Evolutionary conservation across 2,113 vertebrate species (phyloP).

Genomic region (Machaerirhynchus nigripectus): DNA sequence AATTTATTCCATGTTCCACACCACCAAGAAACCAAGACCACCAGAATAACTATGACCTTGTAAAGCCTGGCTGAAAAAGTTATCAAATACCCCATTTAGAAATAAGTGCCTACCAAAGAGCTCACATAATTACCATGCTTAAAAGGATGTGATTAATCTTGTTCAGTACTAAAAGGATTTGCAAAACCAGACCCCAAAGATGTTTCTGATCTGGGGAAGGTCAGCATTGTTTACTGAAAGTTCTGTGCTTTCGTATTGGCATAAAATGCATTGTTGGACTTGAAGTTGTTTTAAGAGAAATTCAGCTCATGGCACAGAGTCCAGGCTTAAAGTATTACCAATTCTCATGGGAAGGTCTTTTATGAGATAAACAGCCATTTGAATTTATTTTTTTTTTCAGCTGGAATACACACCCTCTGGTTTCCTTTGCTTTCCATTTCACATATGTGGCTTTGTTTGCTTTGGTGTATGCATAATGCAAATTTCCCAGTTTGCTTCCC

Average conservation of each 20-base stretch:
- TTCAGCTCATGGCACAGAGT: not conserved
- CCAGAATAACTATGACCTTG: not conserved
- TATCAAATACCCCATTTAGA: not conserved
- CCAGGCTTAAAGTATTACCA: not conserved
- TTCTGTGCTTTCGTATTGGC: not conserved
- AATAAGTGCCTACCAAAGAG: not conserved
- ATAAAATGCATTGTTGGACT: not conserved
- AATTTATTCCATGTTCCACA: not conserved
- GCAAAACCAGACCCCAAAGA: not conserved
- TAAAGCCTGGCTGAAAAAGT: not conserved
- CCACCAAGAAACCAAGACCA: not conserved
- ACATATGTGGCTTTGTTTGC: not conserved
- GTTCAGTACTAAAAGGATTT: not conserved
- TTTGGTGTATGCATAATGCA: not conserved
- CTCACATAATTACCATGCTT: not conserved
- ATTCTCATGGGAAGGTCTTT: not conserved
- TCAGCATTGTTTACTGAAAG: not conserved
- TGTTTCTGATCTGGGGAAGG: not conserved
- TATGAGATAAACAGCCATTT: not conserved
- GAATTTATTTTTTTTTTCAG: not conserved
- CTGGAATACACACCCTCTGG: not conserved
- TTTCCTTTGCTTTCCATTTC: not conserved
- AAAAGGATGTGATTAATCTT: not conserved
- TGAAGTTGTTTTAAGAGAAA: not conserved
- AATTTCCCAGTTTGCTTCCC: not conserved